A percentile compares a stretch with the other conserved stretches of the same genome.
Conservation (phyloP, 2,113 vertebrate species). For the Nycticorax nycticorax region DNA sequence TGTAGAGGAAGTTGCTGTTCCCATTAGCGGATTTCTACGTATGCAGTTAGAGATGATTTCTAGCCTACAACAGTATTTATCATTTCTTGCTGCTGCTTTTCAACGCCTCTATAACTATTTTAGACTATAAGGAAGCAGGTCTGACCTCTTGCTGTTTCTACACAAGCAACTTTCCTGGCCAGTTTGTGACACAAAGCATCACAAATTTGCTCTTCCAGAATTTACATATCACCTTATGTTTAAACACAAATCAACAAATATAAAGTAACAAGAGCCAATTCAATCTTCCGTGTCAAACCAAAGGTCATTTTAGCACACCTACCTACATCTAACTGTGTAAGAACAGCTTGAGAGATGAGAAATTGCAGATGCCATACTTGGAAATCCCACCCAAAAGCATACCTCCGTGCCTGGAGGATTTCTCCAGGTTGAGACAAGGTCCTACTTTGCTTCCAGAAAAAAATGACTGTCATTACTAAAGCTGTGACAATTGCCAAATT, state of each 20-base stretch:
- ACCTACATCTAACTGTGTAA: background rate
- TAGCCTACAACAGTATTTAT: background rate
- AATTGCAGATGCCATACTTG: background rate
- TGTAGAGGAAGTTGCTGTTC: constrained; percentile 27
- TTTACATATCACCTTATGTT: background rate
- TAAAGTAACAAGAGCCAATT: background rate
- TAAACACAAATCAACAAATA: background rate
- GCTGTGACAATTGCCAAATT: background rate
- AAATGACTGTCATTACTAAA: background rate
- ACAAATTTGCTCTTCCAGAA: background rate
- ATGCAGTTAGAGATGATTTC: background rate
- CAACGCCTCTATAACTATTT: background rate
- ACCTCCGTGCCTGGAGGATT: background rate
- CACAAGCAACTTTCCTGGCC: background rate
- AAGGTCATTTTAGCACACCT: background rate
- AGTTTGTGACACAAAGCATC: background rate
- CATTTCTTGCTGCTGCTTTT: background rate
- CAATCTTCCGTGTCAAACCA: background rate
- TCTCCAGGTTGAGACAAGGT: background rate
- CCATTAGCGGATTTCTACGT: constrained; percentile 22
- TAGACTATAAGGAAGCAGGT: background rate
- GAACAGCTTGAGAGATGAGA: background rate
- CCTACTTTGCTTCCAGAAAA: background rate
- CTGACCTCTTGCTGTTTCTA: background rate
- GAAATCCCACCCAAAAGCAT: background rate